These are phyloP conservation scores for Drosophila paulistorum DNA, from an alignment of 1,140 invertebrate genomes.

Conservation along the genomic window DNA sequence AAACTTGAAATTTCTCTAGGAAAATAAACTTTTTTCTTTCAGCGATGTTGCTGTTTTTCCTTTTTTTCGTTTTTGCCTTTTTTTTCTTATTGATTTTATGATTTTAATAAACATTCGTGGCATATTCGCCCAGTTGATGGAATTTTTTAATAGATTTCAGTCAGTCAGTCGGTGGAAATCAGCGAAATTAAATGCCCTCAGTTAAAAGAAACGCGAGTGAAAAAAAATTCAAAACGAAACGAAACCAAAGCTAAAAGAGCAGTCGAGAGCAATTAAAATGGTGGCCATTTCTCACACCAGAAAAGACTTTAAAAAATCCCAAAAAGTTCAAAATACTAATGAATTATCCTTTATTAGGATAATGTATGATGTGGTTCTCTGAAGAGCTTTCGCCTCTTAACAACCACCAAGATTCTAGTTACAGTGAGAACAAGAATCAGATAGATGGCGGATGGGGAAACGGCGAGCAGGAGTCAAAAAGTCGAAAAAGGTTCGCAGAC, in stretches of 20 bases:
- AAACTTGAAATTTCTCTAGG: constrained; percentile 5
- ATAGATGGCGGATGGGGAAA: not conserved
- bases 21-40: not conserved
- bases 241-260: not conserved
- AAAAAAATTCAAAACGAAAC: not conserved
- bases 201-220: not conserved
- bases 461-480: constrained; percentile 39
- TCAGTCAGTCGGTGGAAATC: constrained; percentile 45
- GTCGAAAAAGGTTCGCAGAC: constrained; percentile 66
- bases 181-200: constrained; percentile 64
- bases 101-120: constrained; percentile 79
- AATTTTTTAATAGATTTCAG: constrained; percentile 70
- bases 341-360: constrained; percentile 83
- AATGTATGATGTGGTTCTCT: constrained; percentile 83
- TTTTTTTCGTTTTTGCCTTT: constrained; percentile 7
- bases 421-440: constrained; percentile 4
- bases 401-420: constrained; percentile 18
- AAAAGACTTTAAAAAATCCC: constrained; percentile 79
- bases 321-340: constrained; percentile 83
- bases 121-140: constrained; percentile 55
- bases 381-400: constrained; percentile 61
- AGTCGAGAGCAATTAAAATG: constrained; percentile 66
- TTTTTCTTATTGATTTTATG: constrained; percentile 66
- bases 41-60: not conserved
- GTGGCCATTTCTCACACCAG: constrained; percentile 54